Evolutionary conservation across 2,113 vertebrate species (phyloP).

Genomic region (Prochilodus magdalenae): DNA sequence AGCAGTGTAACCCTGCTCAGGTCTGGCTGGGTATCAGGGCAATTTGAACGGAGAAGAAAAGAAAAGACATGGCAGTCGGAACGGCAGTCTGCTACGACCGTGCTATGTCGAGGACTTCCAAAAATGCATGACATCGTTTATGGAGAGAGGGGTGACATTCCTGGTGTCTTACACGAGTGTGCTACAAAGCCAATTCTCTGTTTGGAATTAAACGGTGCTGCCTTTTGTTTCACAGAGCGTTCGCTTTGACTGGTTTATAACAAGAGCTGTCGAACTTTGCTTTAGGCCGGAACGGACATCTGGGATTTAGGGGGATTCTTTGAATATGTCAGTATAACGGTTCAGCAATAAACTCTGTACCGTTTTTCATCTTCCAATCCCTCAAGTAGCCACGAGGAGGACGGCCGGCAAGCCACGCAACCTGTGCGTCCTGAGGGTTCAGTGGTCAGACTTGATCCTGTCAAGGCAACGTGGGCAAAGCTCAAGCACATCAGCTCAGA

Average conservation of each 20-base stretch:
- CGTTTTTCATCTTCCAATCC: constrained; percentile 9
- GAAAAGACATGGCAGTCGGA: constrained; percentile 59
- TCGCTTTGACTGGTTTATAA: constrained; percentile 40
- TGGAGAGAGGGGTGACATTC: constrained; percentile 53
- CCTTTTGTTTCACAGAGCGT: constrained; percentile 24
- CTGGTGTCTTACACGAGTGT: constrained; percentile 58
- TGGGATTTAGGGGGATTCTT: constrained; percentile 32
- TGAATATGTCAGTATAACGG: constrained; percentile 45
- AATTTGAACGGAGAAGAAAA: constrained; percentile 46
- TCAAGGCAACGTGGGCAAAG: constrained; percentile 79
- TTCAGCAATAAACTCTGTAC: constrained; percentile 33
- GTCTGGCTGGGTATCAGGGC: constrained; percentile 46
- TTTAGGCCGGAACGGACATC: constrained; percentile 26
- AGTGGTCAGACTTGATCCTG: constrained; percentile 71
- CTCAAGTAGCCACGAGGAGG: constrained; percentile 22
- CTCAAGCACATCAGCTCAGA: constrained; percentile 79
- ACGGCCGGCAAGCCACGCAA: constrained; percentile 37
- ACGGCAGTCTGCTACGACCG: constrained; percentile 58
- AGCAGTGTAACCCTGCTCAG: constrained; percentile 52
- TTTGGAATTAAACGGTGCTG: constrained; percentile 50
- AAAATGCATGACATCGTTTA: constrained; percentile 58
- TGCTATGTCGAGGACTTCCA: constrained; percentile 40
- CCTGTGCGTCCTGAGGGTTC: constrained; percentile 53
- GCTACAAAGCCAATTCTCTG: constrained; percentile 50
- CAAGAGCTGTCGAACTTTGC: constrained; percentile 45